Evolutionary conservation across 2,797 vertebrate species (phyloP).

Genomic region (Paedocypris micromegethes): DNA sequence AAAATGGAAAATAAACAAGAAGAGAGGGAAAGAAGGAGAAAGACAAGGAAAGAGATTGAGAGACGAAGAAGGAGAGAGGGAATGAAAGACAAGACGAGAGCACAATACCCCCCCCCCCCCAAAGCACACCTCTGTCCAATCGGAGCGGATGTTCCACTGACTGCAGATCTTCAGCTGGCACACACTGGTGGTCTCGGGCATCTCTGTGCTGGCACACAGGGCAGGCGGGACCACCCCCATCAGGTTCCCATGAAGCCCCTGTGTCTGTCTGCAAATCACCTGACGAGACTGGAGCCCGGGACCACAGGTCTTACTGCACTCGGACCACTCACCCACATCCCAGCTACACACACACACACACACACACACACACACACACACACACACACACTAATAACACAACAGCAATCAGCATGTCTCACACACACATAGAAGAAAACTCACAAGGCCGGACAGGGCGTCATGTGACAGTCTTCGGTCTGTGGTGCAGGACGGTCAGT

Average conservation of each 20-base stretch:
- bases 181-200: slow-evolving; percentile 56
- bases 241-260: slow-evolving; percentile 47
- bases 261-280: slow-evolving; percentile 67
- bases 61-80: no score
- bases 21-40: no score
- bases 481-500: slow-evolving; percentile 48
- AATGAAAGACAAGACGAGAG: no score
- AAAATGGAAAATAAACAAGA: no score
- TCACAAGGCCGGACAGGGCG: slow-evolving; percentile 67
- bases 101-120: no score
- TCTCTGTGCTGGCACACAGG: slow-evolving; percentile 54
- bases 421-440: slow-evolving; percentile 25
- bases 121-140: slow-evolving; percentile 63
- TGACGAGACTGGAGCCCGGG: slow-evolving; percentile 67
- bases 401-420: background rate
- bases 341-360: slow-evolving; percentile 55
- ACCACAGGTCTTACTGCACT: slow-evolving; percentile 71
- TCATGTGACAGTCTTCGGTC: slow-evolving; percentile 62
- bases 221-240: slow-evolving; percentile 50
- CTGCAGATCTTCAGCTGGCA: slow-evolving; percentile 76
- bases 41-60: no score
- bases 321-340: slow-evolving; percentile 74
- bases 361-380: slow-evolving; percentile 39
- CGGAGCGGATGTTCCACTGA: slow-evolving; percentile 68
- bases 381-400: slow-evolving; percentile 7